Conservation (phyloP, 2,888 invertebrate species). For the Xiphydria camelus region DNA sequence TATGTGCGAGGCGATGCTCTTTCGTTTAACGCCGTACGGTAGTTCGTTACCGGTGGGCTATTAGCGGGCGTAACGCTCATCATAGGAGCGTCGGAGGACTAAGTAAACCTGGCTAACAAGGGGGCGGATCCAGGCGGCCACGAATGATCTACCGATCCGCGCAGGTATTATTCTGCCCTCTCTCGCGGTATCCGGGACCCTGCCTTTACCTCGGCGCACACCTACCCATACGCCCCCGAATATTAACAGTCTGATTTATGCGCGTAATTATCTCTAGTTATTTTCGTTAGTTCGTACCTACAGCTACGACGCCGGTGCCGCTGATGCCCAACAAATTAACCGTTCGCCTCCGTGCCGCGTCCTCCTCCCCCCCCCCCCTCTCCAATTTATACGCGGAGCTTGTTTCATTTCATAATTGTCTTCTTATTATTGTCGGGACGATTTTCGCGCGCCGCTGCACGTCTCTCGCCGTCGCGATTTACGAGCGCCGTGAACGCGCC, state of each 20-base stretch:
- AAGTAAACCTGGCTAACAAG: conserved; percentile 56
- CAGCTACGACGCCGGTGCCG: conserved; percentile 33
- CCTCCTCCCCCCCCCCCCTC: conserved; percentile 13
- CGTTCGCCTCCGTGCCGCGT: no score
- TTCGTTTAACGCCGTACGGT: conserved; percentile 33
- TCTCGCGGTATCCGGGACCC: background rate
- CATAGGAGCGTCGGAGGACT: conserved; percentile 46
- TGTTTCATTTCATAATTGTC: conserved; percentile 30
- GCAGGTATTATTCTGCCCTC: conserved; percentile 1
- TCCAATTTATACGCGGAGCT: conserved; percentile 23
- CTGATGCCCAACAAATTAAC: conserved; percentile 48
- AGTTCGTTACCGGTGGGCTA: conserved; percentile 55
- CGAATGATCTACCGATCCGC: conserved; percentile 53
- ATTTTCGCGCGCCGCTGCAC: background rate
- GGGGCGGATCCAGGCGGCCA: conserved; percentile 49
- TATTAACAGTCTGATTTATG: conserved; percentile 57
- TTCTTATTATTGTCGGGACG: background rate
- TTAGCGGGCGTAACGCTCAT: conserved; percentile 56
- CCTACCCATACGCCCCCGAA: conserved; percentile 49
- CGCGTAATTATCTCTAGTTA: conserved; percentile 56
- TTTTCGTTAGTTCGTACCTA: conserved; percentile 36
- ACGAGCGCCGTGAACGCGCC: no score
- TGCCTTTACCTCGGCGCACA: background rate
- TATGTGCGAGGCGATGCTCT: background rate
- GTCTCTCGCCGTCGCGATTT: no score